These are phyloP conservation scores for Falco columbarius DNA, from an alignment of 2,797 vertebrate genomes.

Conservation along the genomic window DNA sequence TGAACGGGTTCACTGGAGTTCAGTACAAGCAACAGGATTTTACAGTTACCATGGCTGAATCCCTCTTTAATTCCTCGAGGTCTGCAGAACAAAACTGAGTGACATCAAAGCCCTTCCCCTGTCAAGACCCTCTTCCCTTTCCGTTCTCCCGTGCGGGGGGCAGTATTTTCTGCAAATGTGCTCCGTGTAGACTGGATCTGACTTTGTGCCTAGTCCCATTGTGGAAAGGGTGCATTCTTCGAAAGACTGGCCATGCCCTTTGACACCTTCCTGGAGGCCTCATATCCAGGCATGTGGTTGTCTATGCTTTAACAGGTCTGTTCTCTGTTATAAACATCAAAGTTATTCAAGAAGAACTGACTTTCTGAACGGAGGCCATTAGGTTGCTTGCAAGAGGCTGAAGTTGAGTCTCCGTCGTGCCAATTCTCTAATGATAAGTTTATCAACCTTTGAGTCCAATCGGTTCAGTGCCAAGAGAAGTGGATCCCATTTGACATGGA, in stretches of 20 bases:
- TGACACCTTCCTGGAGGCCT: constrained; percentile 79
- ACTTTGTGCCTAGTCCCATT: constrained; percentile 82
- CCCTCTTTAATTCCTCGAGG: constrained; percentile 75
- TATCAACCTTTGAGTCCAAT: constrained; percentile 84
- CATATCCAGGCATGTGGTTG: constrained; percentile 80
- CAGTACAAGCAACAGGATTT: constrained; percentile 71
- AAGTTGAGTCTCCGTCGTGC: constrained; percentile 81
- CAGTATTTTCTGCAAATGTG: constrained; percentile 78
- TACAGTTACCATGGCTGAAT: constrained; percentile 72
- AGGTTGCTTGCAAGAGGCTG: constrained; percentile 83
- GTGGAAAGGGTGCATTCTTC: constrained; percentile 81
- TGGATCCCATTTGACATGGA: constrained; percentile 85
- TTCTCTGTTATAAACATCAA: constrained; percentile 80
- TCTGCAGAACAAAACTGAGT: constrained; percentile 75
- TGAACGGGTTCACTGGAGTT: constrained; percentile 70
- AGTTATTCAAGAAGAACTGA: constrained; percentile 75
- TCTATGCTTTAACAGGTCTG: constrained; percentile 80
- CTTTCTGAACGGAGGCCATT: constrained; percentile 80
- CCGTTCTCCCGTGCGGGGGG: constrained; percentile 67
- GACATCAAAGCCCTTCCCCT: constrained; percentile 78
- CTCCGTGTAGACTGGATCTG: constrained; percentile 80
- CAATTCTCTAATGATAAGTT: constrained; percentile 84
- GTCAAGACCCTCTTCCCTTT: constrained; percentile 76
- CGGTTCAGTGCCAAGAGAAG: constrained; percentile 85
- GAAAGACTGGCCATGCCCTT: constrained; percentile 77